Base-by-base conservation (phyloP, 1,140 invertebrate genomes). In the Bombus affinis region DNA sequence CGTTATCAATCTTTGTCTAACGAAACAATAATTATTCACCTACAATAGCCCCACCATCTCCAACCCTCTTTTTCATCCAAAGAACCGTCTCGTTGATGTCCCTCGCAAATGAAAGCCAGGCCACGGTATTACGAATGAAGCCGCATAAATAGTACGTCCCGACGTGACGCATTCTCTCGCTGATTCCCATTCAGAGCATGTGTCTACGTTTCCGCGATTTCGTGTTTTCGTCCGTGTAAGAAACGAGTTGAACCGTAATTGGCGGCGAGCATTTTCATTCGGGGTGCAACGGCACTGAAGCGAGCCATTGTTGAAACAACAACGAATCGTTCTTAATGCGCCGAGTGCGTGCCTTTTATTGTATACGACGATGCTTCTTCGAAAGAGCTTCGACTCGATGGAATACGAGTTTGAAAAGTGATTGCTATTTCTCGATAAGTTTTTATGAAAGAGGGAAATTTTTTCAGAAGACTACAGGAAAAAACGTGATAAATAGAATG, bases 231-330 rank as follows among this genome's bases (percentile, higher is more conserved):
- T 59, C 25, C 66, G 44, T 12, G 78, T 13, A 44, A 22, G 35
- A n/a, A 42, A 44, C 42, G 62, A n/a, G 53, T 53, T 42, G 80
- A 81, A 73, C 53, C 70, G 53, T 81, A 81, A 73, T 81, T 79
- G 77, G 77, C 62, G 65, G 25, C 77, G 77, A 73, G 37, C 80
- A 73, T 73, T 73, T 32, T 44, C 37, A 32, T 68, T 32, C 77
- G 28, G 32, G 22, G 62, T 35, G 65, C 42, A 53, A 70, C 62
- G 77, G 35, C 22, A 68, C 13, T 42, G 37, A 79, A 35, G 77
- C 12, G 10, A 37, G 39, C 28, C 32, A 79, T 79, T 66, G 76
- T 66, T 73, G n/a, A 18, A 59, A 75, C 32, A n/a, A n/a, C 47
- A 57, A 57, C 74, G 74, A n/a, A 76, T 76, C 74, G 53, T n/a